Evolutionary conservation across 2,797 vertebrate species (phyloP).

Genomic region (Takifugu ocellatus): DNA sequence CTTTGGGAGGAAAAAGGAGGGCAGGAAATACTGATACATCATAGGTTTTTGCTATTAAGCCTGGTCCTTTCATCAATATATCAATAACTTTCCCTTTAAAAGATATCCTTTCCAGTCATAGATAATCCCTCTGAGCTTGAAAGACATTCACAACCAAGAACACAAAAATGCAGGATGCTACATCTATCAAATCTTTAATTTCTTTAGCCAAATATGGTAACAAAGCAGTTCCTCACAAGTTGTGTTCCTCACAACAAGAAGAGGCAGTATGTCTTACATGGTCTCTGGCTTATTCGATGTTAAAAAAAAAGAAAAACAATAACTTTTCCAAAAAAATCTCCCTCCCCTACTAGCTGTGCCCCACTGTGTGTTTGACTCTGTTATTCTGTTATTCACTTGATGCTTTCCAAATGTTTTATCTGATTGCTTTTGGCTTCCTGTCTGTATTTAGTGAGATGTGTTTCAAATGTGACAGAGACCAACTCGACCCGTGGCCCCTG

Average conservation of each 20-base stretch:
- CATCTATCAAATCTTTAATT: constrained; percentile 35
- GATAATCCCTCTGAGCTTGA: constrained; percentile 16
- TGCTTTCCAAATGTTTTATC: constrained; percentile 73
- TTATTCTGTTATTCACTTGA: constrained; percentile 55
- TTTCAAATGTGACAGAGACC: constrained; percentile 49
- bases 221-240: constrained; percentile 55
- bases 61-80: constrained; percentile 1
- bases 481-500: background rate
- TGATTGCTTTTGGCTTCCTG: constrained; percentile 56
- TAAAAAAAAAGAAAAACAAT: constrained; percentile 54
- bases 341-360: constrained; percentile 29
- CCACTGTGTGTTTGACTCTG: constrained; percentile 44
- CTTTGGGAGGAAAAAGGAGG: constrained; percentile 50
- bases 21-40: constrained; percentile 40
- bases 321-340: constrained; percentile 17
- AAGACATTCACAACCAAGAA: constrained; percentile 29
- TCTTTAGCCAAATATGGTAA: constrained; percentile 49
- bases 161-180: constrained; percentile 38
- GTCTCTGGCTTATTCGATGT: constrained; percentile 38
- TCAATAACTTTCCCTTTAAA: no score
- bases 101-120: background rate
- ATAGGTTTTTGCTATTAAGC: constrained; percentile 63
- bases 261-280: constrained; percentile 25
- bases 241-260: constrained; percentile 38
- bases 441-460: constrained; percentile 42